Evolutionary conservation across 1,140 invertebrate species (phyloP), one percentile per base, ranked within the genome.

Genomic region (Drosophila mauritiana): DNA sequence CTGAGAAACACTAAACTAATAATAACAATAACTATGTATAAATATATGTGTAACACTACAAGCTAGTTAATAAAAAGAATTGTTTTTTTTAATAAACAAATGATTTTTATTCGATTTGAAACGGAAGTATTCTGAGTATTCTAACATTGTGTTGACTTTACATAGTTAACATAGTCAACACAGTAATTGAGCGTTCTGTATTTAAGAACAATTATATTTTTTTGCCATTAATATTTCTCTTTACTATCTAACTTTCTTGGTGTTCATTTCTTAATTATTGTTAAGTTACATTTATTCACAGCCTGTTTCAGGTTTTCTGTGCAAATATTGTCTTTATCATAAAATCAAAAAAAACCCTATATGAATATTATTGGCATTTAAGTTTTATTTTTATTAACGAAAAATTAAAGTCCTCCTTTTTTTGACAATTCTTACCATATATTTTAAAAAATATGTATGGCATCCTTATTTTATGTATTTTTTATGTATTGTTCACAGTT

Each of bases 41-140:
- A 49, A 54, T 42, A 54, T 62, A 46, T 64, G 37, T 62, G 36
- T 62, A 62, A 62, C 58, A 53, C 42, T 46, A 64, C 45, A 34
- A 72, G 12, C 34, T 63, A 74, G 65, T 55, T 63, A 81, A 81
- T 74, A 81, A 78, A 77, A 70, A 43, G 6, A 49, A 51, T 37
- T 58, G 68, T 72, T 72, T 72, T 72, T 70, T 52, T 69, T 51
- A n/a, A 46, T 54, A 55, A 31, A 10, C 12, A 46, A 17, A 4
- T 17, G 1, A 10, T n/a, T 67, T 69, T 45, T 68, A 63, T 64
- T 64, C 11, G 10, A 37, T 46, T 46, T n/a, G 12, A 8, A 46
- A 31, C 15, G 11, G n/a, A 3, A 2, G 13, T 22, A 22, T 22
- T 22, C 20, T 12, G 1, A 7, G 25, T 13, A 31, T 10, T 8